phyloP scores from a whole-genome alignment of 2,113 vertebrate species.

The Sialia sialis region DNA sequence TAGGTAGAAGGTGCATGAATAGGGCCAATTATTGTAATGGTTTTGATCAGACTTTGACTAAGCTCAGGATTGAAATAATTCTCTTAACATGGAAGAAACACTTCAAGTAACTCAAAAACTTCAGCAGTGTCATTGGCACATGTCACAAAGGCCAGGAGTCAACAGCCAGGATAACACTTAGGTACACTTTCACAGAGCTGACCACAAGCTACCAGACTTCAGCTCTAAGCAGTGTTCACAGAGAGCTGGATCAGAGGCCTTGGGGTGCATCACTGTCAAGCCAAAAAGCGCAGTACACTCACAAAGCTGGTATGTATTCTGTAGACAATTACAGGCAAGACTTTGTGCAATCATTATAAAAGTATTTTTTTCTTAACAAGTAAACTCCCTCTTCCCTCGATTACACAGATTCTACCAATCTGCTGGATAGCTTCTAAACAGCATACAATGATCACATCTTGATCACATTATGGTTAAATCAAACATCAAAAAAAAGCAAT shows the following conservation, averaged over 20 bases:
- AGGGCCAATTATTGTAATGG: not conserved
- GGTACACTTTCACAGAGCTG: not conserved
- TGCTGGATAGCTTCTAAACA: not conserved
- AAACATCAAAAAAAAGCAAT: not conserved
- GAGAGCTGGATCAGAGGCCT: not conserved
- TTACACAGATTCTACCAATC: not conserved
- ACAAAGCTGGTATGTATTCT: rapidly evolving
- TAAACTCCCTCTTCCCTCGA: rapidly evolving
- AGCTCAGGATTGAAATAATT: not conserved
- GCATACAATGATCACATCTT: rapidly evolving
- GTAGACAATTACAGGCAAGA: not conserved
- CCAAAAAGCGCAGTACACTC: not conserved
- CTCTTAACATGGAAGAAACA: not conserved
- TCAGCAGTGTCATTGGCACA: not conserved
- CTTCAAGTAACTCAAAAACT: not conserved
- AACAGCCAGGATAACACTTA: not conserved
- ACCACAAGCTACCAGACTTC: not conserved
- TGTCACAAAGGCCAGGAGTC: not conserved
- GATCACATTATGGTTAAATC: not conserved
- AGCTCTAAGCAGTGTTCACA: not conserved
- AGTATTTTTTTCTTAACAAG: not conserved
- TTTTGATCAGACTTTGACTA: not conserved
- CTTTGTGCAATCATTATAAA: not conserved
- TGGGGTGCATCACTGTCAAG: not conserved
- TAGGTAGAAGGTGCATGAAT: not conserved